Percentiles rank a stretch among this genome's conserved stretches.
phyloP scores from a whole-genome alignment of 2,797 vertebrate species.

The Xerus rutilus region DNA sequence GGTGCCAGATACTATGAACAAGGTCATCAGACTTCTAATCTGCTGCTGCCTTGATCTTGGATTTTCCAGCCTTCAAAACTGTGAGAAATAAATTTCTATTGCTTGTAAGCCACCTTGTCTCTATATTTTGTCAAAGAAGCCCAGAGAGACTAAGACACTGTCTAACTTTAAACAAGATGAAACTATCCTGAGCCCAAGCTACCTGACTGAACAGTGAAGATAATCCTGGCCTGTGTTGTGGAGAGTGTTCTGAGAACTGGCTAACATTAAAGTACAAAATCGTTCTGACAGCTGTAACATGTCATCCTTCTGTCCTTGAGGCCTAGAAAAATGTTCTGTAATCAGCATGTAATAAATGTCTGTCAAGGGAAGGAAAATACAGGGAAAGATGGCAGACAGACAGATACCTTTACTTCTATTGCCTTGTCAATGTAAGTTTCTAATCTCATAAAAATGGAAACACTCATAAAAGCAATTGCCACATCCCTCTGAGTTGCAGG shows the following conservation, averaged over 20 bases:
- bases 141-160: background rate
- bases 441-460: constrained; percentile 44
- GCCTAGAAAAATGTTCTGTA: background rate
- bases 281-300: background rate
- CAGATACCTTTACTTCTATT: background rate
- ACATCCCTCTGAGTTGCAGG: background rate
- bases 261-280: background rate
- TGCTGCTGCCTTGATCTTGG: background rate
- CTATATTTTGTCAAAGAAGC: background rate
- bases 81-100: background rate
- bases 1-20: background rate
- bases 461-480: background rate
- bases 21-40: background rate
- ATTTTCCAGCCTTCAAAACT: background rate
- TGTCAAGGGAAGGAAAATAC: background rate
- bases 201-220: background rate
- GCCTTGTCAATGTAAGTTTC: background rate
- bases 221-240: background rate
- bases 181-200: background rate
- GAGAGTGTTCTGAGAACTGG: background rate
- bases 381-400: background rate
- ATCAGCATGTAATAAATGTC: background rate
- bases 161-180: background rate
- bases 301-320: background rate
- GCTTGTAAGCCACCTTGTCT: background rate